phyloP scores from a whole-genome alignment of 2,888 invertebrate genomes.

The Rosalia funebris region DNA sequence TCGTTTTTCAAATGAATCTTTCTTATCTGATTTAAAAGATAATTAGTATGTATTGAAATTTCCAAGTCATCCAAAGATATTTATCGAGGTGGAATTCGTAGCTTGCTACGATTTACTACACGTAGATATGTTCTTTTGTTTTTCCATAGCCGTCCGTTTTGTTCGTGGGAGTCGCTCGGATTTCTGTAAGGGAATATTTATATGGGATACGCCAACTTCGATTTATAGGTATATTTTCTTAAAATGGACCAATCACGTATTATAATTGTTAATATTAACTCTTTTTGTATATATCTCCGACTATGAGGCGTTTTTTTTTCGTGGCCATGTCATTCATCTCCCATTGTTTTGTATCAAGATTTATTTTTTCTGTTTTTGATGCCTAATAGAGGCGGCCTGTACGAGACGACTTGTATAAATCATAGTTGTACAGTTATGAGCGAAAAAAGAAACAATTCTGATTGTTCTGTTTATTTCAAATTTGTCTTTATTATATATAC shows the following conservation, averaged over 20 bases:
- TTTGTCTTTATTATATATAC: constrained; percentile 3
- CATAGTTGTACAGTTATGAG: constrained; percentile 11
- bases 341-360: constrained; percentile 48
- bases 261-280: constrained; percentile 58
- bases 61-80: constrained; percentile 63
- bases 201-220: constrained; percentile 43
- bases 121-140: constrained; percentile 47
- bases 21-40: constrained; percentile 63
- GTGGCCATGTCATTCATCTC: constrained; percentile 49
- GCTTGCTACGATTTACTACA: constrained; percentile 50
- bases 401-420: constrained; percentile 7
- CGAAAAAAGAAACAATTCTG: neutral
- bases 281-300: constrained; percentile 46
- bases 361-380: constrained; percentile 30
- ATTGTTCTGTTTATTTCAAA: constrained; percentile 1
- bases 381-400: constrained; percentile 30
- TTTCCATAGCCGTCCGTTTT: constrained; percentile 40
- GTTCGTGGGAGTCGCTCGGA: constrained; percentile 33
- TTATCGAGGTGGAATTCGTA: constrained; percentile 61
- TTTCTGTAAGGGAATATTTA: constrained; percentile 30
- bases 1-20: constrained; percentile 60
- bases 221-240: constrained; percentile 58
- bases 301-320: constrained; percentile 46
- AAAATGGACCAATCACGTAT: constrained; percentile 60
- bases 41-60: constrained; percentile 65